phyloP scores from a whole-genome alignment of 2,888 invertebrate species.

The Tenthredo mesomela region DNA sequence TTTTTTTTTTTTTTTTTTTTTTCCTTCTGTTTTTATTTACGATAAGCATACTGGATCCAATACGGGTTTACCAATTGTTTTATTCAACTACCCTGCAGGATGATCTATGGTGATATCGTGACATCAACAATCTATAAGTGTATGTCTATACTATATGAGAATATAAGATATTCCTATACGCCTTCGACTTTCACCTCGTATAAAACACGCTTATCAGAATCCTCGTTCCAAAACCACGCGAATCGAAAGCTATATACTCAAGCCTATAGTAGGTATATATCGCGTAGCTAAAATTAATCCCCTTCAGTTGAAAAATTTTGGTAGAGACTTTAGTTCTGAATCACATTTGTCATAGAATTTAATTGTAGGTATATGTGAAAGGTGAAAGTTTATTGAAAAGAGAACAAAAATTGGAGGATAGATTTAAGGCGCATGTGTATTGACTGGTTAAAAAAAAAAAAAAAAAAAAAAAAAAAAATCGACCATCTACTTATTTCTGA shows the following conservation, averaged over 20 bases:
- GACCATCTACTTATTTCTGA: no score
- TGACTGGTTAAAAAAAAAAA: no score
- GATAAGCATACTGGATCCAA: not conserved
- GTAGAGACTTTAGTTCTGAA: not conserved
- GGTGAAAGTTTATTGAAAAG: not conserved
- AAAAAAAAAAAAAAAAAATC: no score
- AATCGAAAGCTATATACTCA: not conserved
- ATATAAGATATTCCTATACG: not conserved
- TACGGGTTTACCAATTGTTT: not conserved
- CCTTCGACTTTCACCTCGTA: not conserved
- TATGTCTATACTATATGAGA: not conserved
- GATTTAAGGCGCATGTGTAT: no score
- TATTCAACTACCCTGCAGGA: not conserved
- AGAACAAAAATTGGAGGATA: not conserved
- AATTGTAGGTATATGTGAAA: not conserved
- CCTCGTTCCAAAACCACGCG: not conserved
- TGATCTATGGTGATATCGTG: constrained; percentile 6
- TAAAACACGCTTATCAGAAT: not conserved
- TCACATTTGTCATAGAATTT: not conserved
- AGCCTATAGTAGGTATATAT: not conserved
- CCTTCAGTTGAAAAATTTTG: not conserved
- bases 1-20: no score
- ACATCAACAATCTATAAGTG: not conserved
- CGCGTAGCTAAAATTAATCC: not conserved
- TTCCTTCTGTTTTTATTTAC: not conserved